Evolutionary conservation across 2,113 vertebrate genomes (phyloP), one percentile per base, ranked within the genome.

Genomic region (Hydropotes inermis): DNA sequence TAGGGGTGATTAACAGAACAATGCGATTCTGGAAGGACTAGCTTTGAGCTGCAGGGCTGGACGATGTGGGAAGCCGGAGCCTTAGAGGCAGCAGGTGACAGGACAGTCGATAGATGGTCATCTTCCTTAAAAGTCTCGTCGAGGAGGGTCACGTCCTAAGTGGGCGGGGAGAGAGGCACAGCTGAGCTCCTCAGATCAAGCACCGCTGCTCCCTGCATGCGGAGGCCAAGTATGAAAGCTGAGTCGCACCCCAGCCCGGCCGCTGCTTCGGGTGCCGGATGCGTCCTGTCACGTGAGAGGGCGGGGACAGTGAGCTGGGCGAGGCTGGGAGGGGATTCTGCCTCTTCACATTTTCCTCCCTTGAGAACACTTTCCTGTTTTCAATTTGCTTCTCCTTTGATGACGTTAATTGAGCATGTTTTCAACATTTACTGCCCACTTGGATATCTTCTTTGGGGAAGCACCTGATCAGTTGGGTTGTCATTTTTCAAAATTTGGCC

Each of bases 211-310:
- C 11, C 47, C 78, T 27, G 2, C 45, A 10, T 0, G 23, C 2
- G 13, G 21, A 79, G 54, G 50, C 27, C 54, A 55, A 27, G 36
- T 25, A 7, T 8, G 33, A 21, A 55, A 74, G 83, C 61, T 0
- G 14, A 57, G 39, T 89, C 36, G n/a, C 33, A 15, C 13, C 4
- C 11, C 1, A 11, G 12, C 7, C 15, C 6, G 7, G 60, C 36
- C 6, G 23, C 30, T 14, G 7, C 33, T 58, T 1, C 5, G 33
- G 25, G 13, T 7, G 39, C 50, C 0, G 13, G 60, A 33, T 55
- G 6, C 0, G 7, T 28, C 23, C 1, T 0, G 5, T 58, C 21
- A 1, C 2, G 19, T 55, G 64, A 17, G 1, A 11, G 12, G 16
- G 4, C 15, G 6, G 13, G 55, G 55, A 30, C 47, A 4, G 19